Base-by-base conservation (phyloP, 2,888 invertebrate genomes). In the Tetanocera ferruginea region DNA sequence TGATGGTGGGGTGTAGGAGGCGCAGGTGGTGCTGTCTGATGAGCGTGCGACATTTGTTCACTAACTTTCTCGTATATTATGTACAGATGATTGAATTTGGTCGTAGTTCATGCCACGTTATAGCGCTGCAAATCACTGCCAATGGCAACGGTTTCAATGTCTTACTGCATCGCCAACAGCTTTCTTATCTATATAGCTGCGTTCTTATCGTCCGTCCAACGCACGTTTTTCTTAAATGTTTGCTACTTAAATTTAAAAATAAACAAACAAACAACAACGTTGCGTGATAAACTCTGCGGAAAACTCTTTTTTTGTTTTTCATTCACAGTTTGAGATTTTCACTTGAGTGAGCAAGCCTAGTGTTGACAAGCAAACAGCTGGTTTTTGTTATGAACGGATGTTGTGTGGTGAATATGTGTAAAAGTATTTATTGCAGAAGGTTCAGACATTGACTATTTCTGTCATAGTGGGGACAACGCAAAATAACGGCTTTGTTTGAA, bases 231-330 rank as follows among this genome's bases (percentile, higher is more conserved):
- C 19, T 64, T 49, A 51, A 62, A 23, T 60, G 64, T 34, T 64
- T 23, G 64, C 9, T 28, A 34, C 67, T 75, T 75, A 75, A 67
- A 75, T 75, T 75, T 75, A 75, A 67, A 75, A 75, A 75, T 75
- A 75, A 75, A 55, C 64, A 31, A 49, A n/a, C 3, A 8, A 49
- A 14, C 37, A 25, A 74, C 37, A 25, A 25, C 5, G 31, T 75
- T 66, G 75, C 66, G 75, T 75, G 75, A 60, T 28, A 25, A 72
- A 60, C 19, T 19, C 34, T 60, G 25, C 60, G 19, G 43, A 55
- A 37, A 72, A 75, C n/a, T 37, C 23, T 62, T 60, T n/a, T 73
- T 25, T 43, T 66, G 75, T 66, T 55, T 75, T 51, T 25, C 25
- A 37, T 49, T 69, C 14, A 25, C 23, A 11, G 11, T 43, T 34